A percentile compares a stretch with the other conserved stretches of the same genome.
Conservation (phyloP, 2,797 vertebrate species). For the Hozukius guyotensis region DNA sequence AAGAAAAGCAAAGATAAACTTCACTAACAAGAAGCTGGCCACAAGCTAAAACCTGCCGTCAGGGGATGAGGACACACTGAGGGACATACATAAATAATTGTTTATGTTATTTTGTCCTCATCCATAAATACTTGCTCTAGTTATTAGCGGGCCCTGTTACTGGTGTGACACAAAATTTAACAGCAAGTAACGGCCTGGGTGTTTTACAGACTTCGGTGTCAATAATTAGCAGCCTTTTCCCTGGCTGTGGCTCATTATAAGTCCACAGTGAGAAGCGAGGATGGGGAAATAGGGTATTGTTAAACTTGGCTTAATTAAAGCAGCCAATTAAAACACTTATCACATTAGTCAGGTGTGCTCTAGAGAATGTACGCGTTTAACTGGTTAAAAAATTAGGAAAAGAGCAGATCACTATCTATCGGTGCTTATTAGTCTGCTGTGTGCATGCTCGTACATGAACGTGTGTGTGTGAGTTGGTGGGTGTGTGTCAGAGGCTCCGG, state of each 20-base stretch:
- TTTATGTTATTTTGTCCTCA: neutral
- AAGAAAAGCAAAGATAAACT: neutral
- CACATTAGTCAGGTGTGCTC: conserved; percentile 68
- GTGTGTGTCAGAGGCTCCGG: conserved; percentile 20
- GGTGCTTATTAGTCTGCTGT: conserved; percentile 61
- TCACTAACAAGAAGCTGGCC: neutral
- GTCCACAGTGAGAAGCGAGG: conserved; percentile 52
- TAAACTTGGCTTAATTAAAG: conserved; percentile 75
- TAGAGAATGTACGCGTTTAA: conserved; percentile 62
- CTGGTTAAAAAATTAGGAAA: conserved; percentile 62
- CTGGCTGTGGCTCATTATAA: conserved; percentile 61
- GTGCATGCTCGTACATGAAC: conserved; percentile 1
- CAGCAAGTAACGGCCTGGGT: conserved; percentile 22
- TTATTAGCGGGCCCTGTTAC: conserved; percentile 11
- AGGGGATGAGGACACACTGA: neutral
- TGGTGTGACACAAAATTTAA: conserved; percentile 22
- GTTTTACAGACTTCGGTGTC: conserved; percentile 48
- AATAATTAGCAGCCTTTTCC: conserved; percentile 68
- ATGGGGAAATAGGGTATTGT: conserved; percentile 66
- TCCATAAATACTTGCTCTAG: conserved; percentile 1
- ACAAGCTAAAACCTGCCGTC: neutral
- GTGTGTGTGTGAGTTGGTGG: conserved; percentile 21
- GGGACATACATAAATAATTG: neutral
- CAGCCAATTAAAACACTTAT: conserved; percentile 78
- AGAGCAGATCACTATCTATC: conserved; percentile 62